A percentile compares a stretch with the other conserved stretches of the same genome.
phyloP scores from a whole-genome alignment of 2,113 vertebrate species.

The Eclectus roratus region DNA sequence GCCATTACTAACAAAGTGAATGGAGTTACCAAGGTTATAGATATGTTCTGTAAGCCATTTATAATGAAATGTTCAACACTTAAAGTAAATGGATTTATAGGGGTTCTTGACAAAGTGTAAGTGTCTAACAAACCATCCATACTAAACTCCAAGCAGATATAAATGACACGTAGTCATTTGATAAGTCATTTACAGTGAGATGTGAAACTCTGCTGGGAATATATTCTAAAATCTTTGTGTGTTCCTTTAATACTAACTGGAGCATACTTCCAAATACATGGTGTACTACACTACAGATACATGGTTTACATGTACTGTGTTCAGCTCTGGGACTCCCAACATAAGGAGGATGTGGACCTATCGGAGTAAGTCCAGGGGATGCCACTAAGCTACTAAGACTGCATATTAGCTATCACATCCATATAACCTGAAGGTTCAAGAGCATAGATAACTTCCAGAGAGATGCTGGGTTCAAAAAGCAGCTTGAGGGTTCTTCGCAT shows the following conservation, averaged over 20 bases:
- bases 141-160: slow-evolving; percentile 18
- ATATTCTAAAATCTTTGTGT: background rate
- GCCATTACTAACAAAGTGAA: slow-evolving; percentile 71
- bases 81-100: slow-evolving; percentile 57
- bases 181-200: slow-evolving; percentile 19
- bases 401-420: background rate
- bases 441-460: background rate
- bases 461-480: background rate
- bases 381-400: background rate
- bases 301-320: background rate
- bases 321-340: background rate
- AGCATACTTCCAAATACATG: background rate
- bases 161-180: slow-evolving; percentile 21
- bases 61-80: slow-evolving; percentile 65
- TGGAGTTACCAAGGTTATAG: slow-evolving; percentile 74
- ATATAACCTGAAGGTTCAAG: background rate
- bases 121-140: slow-evolving; percentile 38
- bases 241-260: background rate
- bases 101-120: slow-evolving; percentile 54
- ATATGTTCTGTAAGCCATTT: slow-evolving; percentile 63
- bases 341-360: background rate
- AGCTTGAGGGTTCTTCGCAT: background rate
- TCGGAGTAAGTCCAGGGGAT: background rate
- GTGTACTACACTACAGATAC: background rate
- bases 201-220: background rate